Conservation (phyloP, 2,888 invertebrate species). For the Beris morrisii region DNA sequence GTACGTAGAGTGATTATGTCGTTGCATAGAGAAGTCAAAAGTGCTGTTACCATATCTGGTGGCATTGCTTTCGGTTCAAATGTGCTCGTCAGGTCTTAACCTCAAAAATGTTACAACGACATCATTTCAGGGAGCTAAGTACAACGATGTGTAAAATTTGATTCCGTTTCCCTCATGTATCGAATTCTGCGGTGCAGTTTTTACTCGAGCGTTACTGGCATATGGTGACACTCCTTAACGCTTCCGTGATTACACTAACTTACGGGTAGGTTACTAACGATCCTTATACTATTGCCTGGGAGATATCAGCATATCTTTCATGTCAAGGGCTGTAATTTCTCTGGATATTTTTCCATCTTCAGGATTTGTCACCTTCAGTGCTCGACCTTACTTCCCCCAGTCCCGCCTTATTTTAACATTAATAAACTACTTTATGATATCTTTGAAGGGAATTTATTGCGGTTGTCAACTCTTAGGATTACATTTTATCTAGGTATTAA, state of each 20-base stretch:
- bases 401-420: no score
- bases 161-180: constrained; percentile 22
- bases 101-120: constrained; percentile 7
- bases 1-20: constrained; percentile 20
- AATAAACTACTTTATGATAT: no score
- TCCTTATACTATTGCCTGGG: no score
- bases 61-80: constrained; percentile 7
- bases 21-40: constrained; percentile 28
- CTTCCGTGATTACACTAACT: constrained; percentile 7
- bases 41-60: constrained; percentile 5
- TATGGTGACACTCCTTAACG: constrained; percentile 25
- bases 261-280: no score
- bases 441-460: no score
- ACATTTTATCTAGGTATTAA: no score
- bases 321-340: no score
- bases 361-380: no score
- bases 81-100: constrained; percentile 15
- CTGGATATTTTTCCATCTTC: no score
- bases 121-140: constrained; percentile 10
- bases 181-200: constrained; percentile 14
- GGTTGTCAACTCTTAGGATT: no score
- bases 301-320: no score
- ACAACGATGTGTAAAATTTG: constrained; percentile 32
- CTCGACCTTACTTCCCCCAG: no score
- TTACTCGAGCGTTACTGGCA: constrained; percentile 10